phyloP scores from a whole-genome alignment of 2,888 invertebrate species.

The Microplitis manilae region DNA sequence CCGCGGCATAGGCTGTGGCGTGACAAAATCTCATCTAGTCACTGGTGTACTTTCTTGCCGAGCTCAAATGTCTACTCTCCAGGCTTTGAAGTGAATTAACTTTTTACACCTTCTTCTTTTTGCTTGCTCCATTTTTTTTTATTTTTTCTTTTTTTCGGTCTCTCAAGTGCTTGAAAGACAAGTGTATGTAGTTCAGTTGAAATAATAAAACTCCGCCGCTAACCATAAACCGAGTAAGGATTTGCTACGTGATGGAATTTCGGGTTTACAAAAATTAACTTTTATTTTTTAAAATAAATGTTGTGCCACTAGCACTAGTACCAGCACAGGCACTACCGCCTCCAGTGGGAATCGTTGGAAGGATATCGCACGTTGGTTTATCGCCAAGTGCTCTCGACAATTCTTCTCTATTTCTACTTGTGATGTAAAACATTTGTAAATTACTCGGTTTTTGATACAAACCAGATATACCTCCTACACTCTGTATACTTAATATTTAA shows the following conservation, averaged over 20 bases:
- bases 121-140: neutral
- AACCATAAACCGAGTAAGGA: neutral
- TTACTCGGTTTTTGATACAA: conserved; percentile 12
- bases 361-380: conserved; percentile 11
- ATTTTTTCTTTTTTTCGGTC: neutral
- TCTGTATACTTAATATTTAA: too few relatives aligned
- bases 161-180: neutral
- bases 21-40: conserved; percentile 42
- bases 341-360: conserved; percentile 12
- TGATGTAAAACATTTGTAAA: conserved; percentile 23
- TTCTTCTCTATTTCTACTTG: conserved; percentile 1
- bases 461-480: neutral
- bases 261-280: too few relatives aligned
- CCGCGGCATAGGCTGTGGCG: conserved; percentile 35
- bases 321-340: neutral
- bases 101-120: conserved; percentile 25
- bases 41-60: conserved; percentile 2
- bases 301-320: too few relatives aligned
- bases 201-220: neutral
- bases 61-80: neutral
- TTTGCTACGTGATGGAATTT: neutral
- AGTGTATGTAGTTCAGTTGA: neutral
- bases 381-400: conserved; percentile 16
- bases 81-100: conserved; percentile 35
- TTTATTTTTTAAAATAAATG: too few relatives aligned